Evolutionary conservation across 2,888 invertebrate species (phyloP), one percentile per base, ranked within the genome.

Genomic region (Ctena decussata): DNA sequence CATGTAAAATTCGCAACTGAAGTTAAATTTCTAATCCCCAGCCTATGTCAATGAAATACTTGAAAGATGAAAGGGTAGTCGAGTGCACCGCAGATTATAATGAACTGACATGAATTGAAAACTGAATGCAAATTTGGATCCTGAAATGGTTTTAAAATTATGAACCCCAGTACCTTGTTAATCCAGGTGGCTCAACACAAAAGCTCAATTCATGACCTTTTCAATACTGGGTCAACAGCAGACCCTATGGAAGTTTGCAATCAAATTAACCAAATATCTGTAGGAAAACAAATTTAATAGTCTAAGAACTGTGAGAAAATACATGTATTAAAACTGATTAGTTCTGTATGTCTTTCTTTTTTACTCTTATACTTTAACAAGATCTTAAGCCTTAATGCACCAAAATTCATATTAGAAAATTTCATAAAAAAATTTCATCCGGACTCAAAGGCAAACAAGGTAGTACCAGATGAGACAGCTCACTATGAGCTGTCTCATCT

Each of bases 41-140:
- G 15, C 27, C 60, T 60, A 35, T 65, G 65, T 11, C 21, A 35
- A 35, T 65, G 65, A 65, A 65, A 65, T 65, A 65, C 65, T 65
- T 65, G 65, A 65, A 35, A 65, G 65, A 65, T 65, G 65, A 65
- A 65, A 65, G 65, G 53, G 65, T 35, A 24, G 35, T 35, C 35
- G 65, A 65, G 65, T 65, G 35, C 65, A 35, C 1, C 18, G 5
- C 32, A 24, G 65, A 32, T 35, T 65, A 65, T 65, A 65, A 65
- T 65, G 65, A 65, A 35, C 11, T 65, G n/a, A 35, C 65, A 65
- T 65, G 65, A 65, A 65, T 65, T 65, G 35, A 65, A 65, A 65
- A 18, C 21, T 65, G 65, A 65, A 65, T 65, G 65, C 30, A 65
- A 65, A 35, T 35, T 65, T 65, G 8, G 65, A 30, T 57, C 27